These are phyloP conservation scores for Mimas tiliae DNA, from an alignment of 2,888 invertebrate species.

Conservation along the genomic window DNA sequence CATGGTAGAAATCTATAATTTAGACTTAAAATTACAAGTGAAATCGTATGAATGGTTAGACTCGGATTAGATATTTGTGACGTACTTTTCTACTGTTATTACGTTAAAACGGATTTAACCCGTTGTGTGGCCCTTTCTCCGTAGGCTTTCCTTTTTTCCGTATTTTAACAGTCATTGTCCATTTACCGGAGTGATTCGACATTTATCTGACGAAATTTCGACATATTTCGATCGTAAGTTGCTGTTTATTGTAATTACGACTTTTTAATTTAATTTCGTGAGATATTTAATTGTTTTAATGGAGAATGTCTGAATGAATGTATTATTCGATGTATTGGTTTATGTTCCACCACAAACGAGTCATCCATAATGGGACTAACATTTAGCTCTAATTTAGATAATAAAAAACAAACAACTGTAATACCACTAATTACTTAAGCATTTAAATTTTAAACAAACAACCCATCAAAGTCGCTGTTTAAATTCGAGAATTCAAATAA, in stretches of 20 bases:
- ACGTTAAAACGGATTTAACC: slow-evolving; percentile 54
- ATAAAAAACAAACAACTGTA: neutral
- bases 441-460: slow-evolving; percentile 12
- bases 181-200: slow-evolving; percentile 26
- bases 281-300: neutral
- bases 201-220: neutral
- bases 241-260: neutral
- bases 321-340: too few relatives aligned
- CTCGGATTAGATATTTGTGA: slow-evolving; percentile 56
- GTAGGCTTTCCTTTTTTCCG: slow-evolving; percentile 62
- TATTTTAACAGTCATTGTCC: slow-evolving; percentile 34
- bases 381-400: too few relatives aligned
- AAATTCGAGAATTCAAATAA: neutral
- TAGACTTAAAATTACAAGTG: slow-evolving; percentile 63
- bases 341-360: too few relatives aligned
- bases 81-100: slow-evolving; percentile 52
- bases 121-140: slow-evolving; percentile 42
- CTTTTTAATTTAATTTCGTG: neutral
- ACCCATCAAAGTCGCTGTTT: neutral
- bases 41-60: slow-evolving; percentile 62
- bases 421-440: neutral
- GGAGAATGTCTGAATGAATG: neutral
- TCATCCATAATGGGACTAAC: too few relatives aligned
- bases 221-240: slow-evolving; percentile 2
- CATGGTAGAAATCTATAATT: slow-evolving; percentile 53